Conservation (phyloP, 2,797 vertebrate genomes). For the Oreochromis mossambicus region DNA sequence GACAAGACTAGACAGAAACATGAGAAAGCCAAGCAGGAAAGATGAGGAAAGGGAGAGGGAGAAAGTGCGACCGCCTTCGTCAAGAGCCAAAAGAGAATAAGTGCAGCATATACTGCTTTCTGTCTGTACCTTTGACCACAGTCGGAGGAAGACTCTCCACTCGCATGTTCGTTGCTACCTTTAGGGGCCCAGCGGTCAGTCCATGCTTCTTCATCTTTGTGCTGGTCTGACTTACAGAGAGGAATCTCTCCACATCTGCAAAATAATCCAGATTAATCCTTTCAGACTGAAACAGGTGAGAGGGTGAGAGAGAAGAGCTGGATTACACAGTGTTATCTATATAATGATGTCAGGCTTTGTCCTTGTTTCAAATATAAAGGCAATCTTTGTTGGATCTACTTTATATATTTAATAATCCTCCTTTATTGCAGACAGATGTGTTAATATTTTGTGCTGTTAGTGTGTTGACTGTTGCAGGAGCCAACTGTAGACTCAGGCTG, state of each 20-base stretch:
- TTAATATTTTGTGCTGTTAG: neutral
- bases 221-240: constrained; percentile 40
- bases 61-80: rapidly evolving
- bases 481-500: rapidly evolving
- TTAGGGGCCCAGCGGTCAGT: constrained; percentile 66
- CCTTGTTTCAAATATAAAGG: neutral
- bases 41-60: rapidly evolving
- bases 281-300: neutral
- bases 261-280: neutral
- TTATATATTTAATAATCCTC: neutral
- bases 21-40: neutral
- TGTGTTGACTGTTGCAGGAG: neutral
- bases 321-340: neutral
- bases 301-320: neutral
- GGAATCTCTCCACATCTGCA: constrained; percentile 65
- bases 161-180: constrained; percentile 68
- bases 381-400: neutral
- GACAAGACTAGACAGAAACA: rapidly evolving
- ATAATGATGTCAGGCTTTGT: neutral
- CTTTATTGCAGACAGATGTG: rapidly evolving
- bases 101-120: neutral
- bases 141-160: constrained; percentile 76
- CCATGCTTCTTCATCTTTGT: constrained; percentile 46
- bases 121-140: constrained; percentile 22
- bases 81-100: neutral